phyloP scores from a whole-genome alignment of 2,888 invertebrate species.

The Eurytoma californica region DNA sequence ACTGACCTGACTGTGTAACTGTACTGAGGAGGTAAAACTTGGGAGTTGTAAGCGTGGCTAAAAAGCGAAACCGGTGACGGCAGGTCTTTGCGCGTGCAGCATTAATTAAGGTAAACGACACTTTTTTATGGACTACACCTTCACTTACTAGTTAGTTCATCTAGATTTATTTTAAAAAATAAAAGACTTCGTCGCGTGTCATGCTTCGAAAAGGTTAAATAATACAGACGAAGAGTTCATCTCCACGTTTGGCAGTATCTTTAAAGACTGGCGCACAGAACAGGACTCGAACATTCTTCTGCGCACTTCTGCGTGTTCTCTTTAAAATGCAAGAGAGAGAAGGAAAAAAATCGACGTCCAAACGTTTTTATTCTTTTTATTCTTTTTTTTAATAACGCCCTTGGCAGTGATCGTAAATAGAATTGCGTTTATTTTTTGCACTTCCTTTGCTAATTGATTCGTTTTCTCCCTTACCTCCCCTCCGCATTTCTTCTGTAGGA shows the following conservation, averaged over 20 bases:
- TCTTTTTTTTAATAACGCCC: conserved; percentile 64
- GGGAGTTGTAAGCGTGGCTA: not conserved
- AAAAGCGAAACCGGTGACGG: conserved; percentile 57
- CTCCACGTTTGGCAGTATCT: conserved; percentile 72
- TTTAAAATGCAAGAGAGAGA: conserved; percentile 57
- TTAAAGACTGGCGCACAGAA: conserved; percentile 70
- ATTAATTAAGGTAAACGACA: no score
- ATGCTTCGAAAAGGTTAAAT: conserved; percentile 51
- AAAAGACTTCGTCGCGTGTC: not conserved
- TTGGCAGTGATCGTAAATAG: conserved; percentile 73
- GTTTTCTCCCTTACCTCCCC: conserved; percentile 22
- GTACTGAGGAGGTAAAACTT: not conserved
- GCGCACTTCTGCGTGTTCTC: conserved; percentile 13
- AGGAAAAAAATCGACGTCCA: conserved; percentile 68
- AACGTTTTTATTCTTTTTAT: conserved; percentile 48
- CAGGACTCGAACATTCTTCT: no score
- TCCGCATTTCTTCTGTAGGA: not conserved
- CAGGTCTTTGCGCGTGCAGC: conserved; percentile 51
- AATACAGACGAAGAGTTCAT: conserved; percentile 65
- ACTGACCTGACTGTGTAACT: not conserved
- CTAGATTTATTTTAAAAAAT: not conserved
- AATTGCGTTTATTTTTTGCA: conserved; percentile 66
- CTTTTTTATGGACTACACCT: no score
- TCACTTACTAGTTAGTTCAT: not conserved
- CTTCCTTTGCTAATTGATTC: conserved; percentile 34